A percentile compares a stretch with the other conserved stretches of the same genome.
Conservation (phyloP, 2,888 invertebrate genomes). For the Cataglyphis livida region DNA sequence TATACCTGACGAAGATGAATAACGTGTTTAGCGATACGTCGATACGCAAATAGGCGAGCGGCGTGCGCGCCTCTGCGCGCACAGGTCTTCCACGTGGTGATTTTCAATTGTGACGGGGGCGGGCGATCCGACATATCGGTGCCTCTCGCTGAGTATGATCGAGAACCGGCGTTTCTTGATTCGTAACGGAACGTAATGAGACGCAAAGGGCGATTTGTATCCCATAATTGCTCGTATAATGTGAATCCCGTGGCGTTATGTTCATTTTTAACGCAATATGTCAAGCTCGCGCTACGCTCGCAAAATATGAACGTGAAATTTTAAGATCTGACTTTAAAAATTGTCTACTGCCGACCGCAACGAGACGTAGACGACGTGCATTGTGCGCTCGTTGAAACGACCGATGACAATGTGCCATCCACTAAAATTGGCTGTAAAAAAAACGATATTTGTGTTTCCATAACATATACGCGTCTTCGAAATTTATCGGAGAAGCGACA, state of each 20-base stretch:
- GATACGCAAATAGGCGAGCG: conserved; percentile 68
- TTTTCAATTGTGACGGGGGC: conserved; percentile 16
- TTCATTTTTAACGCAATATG: conserved; percentile 21
- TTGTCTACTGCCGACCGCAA: conserved; percentile 5
- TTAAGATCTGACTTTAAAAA: neutral
- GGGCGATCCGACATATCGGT: neutral
- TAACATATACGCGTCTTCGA: conserved; percentile 40
- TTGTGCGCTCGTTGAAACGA: conserved; percentile 24
- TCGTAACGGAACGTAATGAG: conserved; percentile 48
- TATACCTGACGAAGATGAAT: conserved; percentile 80
- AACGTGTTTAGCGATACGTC: conserved; percentile 74
- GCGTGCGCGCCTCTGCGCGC: neutral
- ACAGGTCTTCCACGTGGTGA: neutral
- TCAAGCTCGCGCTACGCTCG: neutral
- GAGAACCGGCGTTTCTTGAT: conserved; percentile 42
- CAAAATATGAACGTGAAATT: neutral
- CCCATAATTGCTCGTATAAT: conserved; percentile 38
- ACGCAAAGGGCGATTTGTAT: conserved; percentile 50
- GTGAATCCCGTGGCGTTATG: conserved; percentile 1
- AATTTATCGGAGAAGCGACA: conserved; percentile 60
- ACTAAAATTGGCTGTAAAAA: conserved; percentile 31
- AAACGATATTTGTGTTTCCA: neutral
- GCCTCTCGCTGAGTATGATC: conserved; percentile 47
- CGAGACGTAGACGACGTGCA: neutral
- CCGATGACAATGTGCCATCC: neutral